Conservation (phyloP, 2,888 invertebrate species). For the Eurois occulta region DNA sequence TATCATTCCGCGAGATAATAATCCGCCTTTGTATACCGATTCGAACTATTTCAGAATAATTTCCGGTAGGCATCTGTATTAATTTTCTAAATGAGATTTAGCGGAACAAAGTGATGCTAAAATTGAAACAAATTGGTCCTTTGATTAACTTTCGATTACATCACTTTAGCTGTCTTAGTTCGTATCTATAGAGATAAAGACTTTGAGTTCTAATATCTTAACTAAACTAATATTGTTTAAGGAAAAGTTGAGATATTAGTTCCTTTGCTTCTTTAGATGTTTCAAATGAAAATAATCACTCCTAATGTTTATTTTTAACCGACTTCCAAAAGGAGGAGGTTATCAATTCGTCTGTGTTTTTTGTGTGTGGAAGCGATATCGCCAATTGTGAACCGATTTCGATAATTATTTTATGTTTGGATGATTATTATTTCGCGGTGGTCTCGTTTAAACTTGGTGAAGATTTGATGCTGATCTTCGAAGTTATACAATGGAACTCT, state of each 20-base stretch:
- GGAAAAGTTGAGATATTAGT: constrained; percentile 1
- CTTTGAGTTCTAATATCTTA: not conserved
- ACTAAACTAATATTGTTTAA: constrained; percentile 12
- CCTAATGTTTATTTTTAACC: too few species aligned
- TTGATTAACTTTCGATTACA: constrained; percentile 32
- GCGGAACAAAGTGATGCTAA: constrained; percentile 11
- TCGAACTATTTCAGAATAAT: not conserved
- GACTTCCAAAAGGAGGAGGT: too few species aligned
- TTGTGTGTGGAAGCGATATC: too few species aligned
- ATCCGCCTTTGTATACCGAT: not conserved
- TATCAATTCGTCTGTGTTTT: too few species aligned
- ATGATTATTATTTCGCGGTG: too few species aligned
- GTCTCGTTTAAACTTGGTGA: too few species aligned
- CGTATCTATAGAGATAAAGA: not conserved
- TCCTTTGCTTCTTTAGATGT: not conserved
- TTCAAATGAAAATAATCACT: not conserved
- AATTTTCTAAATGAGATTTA: constrained; percentile 30
- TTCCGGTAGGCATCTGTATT: not conserved
- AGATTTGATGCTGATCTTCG: too few species aligned
- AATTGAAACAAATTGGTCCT: constrained; percentile 36
- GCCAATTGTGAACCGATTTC: too few species aligned
- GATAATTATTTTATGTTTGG: too few species aligned
- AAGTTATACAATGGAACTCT: too few species aligned
- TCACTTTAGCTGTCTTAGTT: not conserved
- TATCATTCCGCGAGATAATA: not conserved